Conservation (phyloP, 2,113 vertebrate genomes). For the Urocolius indicus region DNA sequence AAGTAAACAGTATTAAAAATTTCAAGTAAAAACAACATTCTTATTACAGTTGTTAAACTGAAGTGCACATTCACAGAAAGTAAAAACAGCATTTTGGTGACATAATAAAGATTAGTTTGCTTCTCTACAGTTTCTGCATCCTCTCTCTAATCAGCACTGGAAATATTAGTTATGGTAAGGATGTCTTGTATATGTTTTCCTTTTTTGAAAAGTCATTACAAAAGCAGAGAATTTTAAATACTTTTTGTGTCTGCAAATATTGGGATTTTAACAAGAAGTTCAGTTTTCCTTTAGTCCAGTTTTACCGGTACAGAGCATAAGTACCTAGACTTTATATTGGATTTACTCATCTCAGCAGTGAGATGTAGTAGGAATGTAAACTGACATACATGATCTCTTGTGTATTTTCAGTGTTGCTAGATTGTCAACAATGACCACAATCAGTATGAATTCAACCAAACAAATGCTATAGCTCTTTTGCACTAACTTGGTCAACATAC, state of each 20-base stretch:
- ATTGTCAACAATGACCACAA: background rate
- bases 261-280: background rate
- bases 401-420: background rate
- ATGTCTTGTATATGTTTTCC: background rate
- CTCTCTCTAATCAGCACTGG: background rate
- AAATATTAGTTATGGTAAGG: background rate
- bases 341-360: background rate
- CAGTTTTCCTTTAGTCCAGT: background rate
- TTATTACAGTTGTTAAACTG: background rate
- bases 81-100: background rate
- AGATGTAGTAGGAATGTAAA: background rate
- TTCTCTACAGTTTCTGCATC: background rate
- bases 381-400: background rate
- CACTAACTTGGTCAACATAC: background rate
- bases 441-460: background rate
- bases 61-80: background rate
- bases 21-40: background rate
- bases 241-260: background rate
- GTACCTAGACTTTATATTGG: background rate
- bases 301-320: background rate
- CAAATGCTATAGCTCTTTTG: background rate
- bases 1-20: slow-evolving; percentile 10
- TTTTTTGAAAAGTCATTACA: background rate
- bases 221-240: background rate
- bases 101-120: background rate